Evolutionary conservation across 2,113 vertebrate genomes (phyloP).

Genomic region (Benitochromis conjunctus): DNA sequence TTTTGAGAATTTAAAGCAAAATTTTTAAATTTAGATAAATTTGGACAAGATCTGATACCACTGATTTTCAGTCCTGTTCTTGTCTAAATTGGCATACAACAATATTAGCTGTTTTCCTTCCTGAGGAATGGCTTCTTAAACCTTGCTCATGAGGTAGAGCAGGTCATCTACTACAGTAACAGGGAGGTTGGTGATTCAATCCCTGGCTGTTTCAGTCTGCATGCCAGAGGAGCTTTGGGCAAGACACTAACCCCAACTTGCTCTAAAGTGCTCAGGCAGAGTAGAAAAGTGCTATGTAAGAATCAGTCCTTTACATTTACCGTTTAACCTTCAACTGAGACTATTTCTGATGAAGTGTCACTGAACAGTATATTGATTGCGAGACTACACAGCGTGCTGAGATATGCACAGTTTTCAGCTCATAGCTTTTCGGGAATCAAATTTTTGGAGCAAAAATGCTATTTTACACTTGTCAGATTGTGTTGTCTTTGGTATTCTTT

Average conservation of each 20-base stretch:
- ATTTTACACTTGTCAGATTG: background rate
- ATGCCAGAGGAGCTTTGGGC: background rate
- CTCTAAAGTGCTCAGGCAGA: background rate
- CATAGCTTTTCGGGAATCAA: background rate
- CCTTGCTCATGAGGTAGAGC: no score
- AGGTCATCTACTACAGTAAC: background rate
- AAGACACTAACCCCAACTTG: background rate
- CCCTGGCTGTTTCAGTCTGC: background rate
- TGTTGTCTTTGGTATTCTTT: background rate
- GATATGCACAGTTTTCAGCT: background rate
- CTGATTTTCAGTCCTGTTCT: no score
- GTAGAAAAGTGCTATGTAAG: background rate
- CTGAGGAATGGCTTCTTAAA: no score
- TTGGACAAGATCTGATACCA: background rate
- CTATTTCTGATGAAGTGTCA: background rate
- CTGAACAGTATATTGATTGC: background rate
- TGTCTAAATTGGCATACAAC: no score
- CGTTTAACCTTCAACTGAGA: background rate
- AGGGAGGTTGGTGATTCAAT: background rate
- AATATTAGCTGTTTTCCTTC: no score
- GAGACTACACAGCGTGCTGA: background rate
- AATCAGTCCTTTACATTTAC: background rate
- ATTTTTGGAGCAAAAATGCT: background rate
- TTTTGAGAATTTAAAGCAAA: background rate
- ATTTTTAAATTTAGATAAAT: background rate